Evolutionary conservation across 2,113 vertebrate species (phyloP).

Genomic region (Hydrolagus affinis): DNA sequence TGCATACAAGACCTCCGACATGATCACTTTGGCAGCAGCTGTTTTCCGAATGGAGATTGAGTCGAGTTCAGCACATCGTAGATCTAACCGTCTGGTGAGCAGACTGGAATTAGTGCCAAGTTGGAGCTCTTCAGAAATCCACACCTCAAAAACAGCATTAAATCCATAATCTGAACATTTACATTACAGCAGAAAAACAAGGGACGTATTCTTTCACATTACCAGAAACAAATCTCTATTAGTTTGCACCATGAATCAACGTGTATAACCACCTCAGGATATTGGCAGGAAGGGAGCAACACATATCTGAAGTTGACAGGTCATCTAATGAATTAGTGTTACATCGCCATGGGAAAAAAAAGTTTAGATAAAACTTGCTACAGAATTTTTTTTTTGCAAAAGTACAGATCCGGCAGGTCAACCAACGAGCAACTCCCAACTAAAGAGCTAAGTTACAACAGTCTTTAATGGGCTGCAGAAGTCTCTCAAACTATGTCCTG

Average conservation of each 20-base stretch:
- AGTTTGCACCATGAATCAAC: not conserved
- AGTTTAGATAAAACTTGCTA: not conserved
- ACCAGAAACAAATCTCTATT: not conserved
- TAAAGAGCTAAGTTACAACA: no score
- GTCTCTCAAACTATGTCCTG: no score
- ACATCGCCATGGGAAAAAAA: not conserved
- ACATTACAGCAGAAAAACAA: not conserved
- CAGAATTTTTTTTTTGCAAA: no score
- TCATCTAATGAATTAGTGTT: not conserved
- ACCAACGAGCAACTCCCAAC: no score
- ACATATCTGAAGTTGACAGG: not conserved
- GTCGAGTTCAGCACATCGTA: not conserved
- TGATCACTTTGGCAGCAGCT: no score
- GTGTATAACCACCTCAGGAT: not conserved
- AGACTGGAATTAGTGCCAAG: not conserved
- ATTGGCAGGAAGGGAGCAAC: not conserved
- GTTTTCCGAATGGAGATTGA: no score
- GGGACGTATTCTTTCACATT: not conserved
- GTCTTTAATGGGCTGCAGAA: no score
- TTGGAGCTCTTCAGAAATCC: not conserved
- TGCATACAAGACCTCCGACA: no score
- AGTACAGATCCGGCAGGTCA: no score
- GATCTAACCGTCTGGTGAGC: not conserved
- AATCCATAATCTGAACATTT: not conserved
- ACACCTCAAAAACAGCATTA: not conserved